These are phyloP conservation scores for Yponomeuta sedellus DNA, from an alignment of 2,888 invertebrate genomes.

Conservation along the genomic window DNA sequence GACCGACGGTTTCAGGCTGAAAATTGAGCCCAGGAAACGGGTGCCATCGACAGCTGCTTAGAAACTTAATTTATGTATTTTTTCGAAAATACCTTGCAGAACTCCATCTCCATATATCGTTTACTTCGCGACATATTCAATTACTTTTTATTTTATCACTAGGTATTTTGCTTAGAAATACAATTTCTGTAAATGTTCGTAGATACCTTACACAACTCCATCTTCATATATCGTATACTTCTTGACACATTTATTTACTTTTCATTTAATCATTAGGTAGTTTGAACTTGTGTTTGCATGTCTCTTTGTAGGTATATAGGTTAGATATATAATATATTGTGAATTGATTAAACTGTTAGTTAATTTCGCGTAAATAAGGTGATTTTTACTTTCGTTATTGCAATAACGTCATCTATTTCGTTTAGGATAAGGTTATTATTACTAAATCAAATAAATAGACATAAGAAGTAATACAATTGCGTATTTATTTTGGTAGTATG, in stretches of 20 bases:
- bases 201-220: not conserved
- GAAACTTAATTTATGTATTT: not conserved
- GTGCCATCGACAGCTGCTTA: slow-evolving; percentile 31
- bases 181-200: not conserved
- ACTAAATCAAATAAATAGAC: not conserved
- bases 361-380: not conserved
- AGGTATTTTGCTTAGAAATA: not conserved
- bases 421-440: not conserved
- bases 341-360: not conserved
- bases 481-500: too few relatives aligned
- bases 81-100: not conserved
- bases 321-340: not conserved
- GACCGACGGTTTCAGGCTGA: slow-evolving; percentile 82
- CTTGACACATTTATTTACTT: too few relatives aligned
- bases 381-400: slow-evolving; percentile 1
- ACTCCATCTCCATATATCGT: not conserved
- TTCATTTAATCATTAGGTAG: too few relatives aligned
- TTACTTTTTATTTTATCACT: too few relatives aligned
- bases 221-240: too few relatives aligned
- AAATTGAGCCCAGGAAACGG: slow-evolving; percentile 78
- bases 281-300: too few relatives aligned
- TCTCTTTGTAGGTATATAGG: too few relatives aligned
- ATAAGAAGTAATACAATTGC: too few relatives aligned
- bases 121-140: too few relatives aligned
- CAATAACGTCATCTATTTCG: slow-evolving; percentile 6